Percentiles rank a stretch among this genome's conserved stretches.
Conservation (phyloP, 2,888 invertebrate species). For the Leptopilina drosophilae region DNA sequence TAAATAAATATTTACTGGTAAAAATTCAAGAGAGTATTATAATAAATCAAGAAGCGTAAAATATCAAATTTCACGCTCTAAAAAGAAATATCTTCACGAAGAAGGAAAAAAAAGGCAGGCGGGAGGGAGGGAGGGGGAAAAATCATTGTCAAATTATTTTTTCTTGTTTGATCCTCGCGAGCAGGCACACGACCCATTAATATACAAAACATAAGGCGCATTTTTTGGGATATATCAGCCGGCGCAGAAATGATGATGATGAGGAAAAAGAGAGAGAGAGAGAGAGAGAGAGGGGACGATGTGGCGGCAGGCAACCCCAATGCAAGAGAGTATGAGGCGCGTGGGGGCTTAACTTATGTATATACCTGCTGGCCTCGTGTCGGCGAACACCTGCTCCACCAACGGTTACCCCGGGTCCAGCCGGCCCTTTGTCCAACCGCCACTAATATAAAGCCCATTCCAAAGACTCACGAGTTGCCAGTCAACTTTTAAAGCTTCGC, state of each 20-base stretch:
- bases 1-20: no score
- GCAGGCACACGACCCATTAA: slow-evolving; percentile 29
- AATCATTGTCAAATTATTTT: slow-evolving; percentile 8
- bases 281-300: not conserved
- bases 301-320: slow-evolving; percentile 16
- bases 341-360: slow-evolving; percentile 44
- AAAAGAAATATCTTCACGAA: not conserved
- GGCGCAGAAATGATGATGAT: not conserved
- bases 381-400: slow-evolving; percentile 72
- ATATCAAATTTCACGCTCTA: slow-evolving; percentile 5
- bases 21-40: no score
- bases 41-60: not conserved
- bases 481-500: slow-evolving; percentile 32
- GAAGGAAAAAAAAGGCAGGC: no score
- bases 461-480: slow-evolving; percentile 1
- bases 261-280: no score
- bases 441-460: slow-evolving; percentile 64
- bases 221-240: slow-evolving; percentile 9
- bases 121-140: not conserved
- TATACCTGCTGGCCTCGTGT: slow-evolving; percentile 71
- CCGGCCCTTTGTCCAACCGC: slow-evolving; percentile 64
- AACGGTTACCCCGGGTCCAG: slow-evolving; percentile 58
- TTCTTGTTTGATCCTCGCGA: slow-evolving; percentile 31
- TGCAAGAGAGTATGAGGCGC: slow-evolving; percentile 4
- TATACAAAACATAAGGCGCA: not conserved